phyloP scores from a whole-genome alignment of 2,888 invertebrate species.

The Conops quadrifasciatus region DNA sequence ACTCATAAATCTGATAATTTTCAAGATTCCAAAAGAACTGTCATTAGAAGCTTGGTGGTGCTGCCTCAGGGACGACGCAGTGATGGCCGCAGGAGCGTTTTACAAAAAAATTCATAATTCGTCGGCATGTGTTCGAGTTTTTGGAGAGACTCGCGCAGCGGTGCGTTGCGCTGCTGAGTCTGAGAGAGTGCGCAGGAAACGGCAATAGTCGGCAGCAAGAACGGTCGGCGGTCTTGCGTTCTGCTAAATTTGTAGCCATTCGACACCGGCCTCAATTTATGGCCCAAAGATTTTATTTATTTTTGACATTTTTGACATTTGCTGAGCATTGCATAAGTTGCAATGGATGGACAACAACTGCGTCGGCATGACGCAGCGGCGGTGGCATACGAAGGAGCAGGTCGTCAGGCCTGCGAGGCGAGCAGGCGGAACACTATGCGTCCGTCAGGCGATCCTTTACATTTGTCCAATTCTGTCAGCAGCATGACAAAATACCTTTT shows the following conservation, averaged over 20 bases:
- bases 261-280: constrained; percentile 35
- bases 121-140: too few species aligned
- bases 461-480: constrained; percentile 39
- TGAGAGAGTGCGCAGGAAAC: too few species aligned
- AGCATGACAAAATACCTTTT: constrained; percentile 14
- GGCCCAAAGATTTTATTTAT: constrained; percentile 15
- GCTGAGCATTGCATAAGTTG: constrained; percentile 1
- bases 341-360: constrained; percentile 16
- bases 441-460: constrained; percentile 4
- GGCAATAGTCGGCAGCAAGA: neutral
- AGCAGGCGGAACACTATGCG: too few species aligned
- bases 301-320: constrained; percentile 25
- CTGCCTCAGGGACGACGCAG: too few species aligned
- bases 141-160: too few species aligned
- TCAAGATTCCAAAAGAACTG: neutral
- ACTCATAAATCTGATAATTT: constrained; percentile 22
- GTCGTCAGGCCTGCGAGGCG: neutral
- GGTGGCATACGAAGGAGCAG: neutral
- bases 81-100: too few species aligned
- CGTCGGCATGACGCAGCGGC: neutral
- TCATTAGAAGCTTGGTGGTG: neutral
- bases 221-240: constrained; percentile 43
- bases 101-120: too few species aligned
- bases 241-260: constrained; percentile 51
- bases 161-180: too few species aligned